Evolutionary conservation across 2,888 invertebrate genomes (phyloP).

Genomic region (Agrilus cyanescens): DNA sequence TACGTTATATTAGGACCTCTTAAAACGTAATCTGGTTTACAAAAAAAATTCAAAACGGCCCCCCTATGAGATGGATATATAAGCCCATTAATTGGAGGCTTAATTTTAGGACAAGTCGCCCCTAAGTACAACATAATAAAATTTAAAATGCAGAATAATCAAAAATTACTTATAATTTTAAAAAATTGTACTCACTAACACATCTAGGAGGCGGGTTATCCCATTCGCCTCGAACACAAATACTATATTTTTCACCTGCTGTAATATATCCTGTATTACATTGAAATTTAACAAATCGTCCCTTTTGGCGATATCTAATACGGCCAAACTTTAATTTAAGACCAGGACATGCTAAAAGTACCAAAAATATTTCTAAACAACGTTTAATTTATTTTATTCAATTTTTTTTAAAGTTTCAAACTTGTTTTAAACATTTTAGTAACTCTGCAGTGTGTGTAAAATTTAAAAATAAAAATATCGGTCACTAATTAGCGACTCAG

Average conservation of each 20-base stretch:
- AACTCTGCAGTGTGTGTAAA: background rate
- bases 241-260: constrained; percentile 57
- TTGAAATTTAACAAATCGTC: constrained; percentile 45
- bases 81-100: constrained; percentile 41
- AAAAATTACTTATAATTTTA: background rate
- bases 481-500: too few species aligned
- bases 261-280: constrained; percentile 50
- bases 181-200: constrained; percentile 51
- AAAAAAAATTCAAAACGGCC: constrained; percentile 52
- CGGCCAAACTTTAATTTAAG: constrained; percentile 25
- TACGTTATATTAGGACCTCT: constrained; percentile 50
- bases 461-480: background rate
- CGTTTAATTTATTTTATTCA: background rate
- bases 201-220: constrained; percentile 56
- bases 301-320: constrained; percentile 33
- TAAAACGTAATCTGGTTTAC: constrained; percentile 49
- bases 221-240: constrained; percentile 62
- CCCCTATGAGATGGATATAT: constrained; percentile 39
- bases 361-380: background rate
- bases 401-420: too few species aligned
- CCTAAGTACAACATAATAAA: constrained; percentile 33
- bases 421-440: background rate
- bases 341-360: constrained; percentile 18
- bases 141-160: background rate
- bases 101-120: constrained; percentile 42